Percentiles rank a stretch among this genome's conserved stretches.
These are phyloP conservation scores for Anser brachyrhynchus DNA, from an alignment of 2,113 vertebrate species.

Conservation along the genomic window DNA sequence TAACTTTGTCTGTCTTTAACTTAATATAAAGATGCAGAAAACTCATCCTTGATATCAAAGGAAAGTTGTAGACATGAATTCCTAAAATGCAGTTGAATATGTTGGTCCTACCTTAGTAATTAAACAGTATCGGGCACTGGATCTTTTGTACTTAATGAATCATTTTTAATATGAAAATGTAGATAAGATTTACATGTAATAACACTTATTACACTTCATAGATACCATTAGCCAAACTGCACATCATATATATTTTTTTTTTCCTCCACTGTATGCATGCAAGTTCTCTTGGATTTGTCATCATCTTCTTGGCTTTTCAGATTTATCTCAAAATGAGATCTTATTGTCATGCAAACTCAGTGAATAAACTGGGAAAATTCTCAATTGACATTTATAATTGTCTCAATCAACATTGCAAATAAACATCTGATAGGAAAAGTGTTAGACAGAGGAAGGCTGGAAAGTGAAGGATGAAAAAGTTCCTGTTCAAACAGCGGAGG, in stretches of 20 bases:
- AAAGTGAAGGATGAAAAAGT: background rate
- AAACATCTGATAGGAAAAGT: background rate
- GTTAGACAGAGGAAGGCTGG: background rate
- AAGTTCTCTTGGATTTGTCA: background rate
- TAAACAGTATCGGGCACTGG: background rate
- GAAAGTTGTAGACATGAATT: background rate
- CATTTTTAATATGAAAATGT: background rate
- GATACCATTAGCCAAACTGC: background rate
- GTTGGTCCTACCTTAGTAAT: background rate
- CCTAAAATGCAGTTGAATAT: background rate
- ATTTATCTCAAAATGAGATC: background rate
- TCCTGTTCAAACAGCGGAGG: background rate
- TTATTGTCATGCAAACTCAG: background rate
- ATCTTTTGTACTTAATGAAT: background rate
- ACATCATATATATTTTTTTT: background rate
- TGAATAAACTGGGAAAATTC: background rate
- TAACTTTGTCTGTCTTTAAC: background rate
- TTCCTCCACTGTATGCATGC: background rate
- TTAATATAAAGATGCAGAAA: background rate
- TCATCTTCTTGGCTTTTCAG: background rate
- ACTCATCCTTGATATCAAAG: background rate
- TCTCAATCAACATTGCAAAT: background rate
- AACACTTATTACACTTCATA: background rate
- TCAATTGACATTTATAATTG: background rate
- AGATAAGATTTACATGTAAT: background rate